phyloP scores from a whole-genome alignment of 2,888 invertebrate species.

The Lycia hirtaria region DNA sequence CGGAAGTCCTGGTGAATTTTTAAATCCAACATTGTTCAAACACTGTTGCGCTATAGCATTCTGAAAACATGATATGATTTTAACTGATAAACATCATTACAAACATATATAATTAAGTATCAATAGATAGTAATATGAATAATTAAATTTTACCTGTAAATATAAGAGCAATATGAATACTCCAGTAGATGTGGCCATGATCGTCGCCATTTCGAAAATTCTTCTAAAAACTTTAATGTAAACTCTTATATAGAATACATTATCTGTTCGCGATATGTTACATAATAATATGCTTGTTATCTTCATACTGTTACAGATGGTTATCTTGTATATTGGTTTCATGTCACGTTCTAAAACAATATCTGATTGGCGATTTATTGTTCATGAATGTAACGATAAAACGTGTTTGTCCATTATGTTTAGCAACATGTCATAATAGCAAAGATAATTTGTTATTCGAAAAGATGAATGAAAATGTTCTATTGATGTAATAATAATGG shows the following conservation, averaged over 20 bases:
- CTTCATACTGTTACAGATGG: constrained; percentile 42
- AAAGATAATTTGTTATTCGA: too few species aligned
- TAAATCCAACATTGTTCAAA: constrained; percentile 23
- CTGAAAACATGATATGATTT: constrained; percentile 19
- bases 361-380: constrained; percentile 45
- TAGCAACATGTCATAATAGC: too few species aligned
- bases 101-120: neutral
- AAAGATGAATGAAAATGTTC: too few species aligned
- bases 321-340: constrained; percentile 55
- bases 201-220: constrained; percentile 61
- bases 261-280: constrained; percentile 54
- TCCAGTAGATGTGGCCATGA: constrained; percentile 52
- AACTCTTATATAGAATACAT: constrained; percentile 62
- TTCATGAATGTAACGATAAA: constrained; percentile 21
- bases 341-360: constrained; percentile 51
- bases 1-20: constrained; percentile 13
- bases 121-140: neutral
- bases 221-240: constrained; percentile 48
- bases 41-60: constrained; percentile 29
- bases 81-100: neutral
- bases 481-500: too few species aligned
- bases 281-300: constrained; percentile 52
- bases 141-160: constrained; percentile 43
- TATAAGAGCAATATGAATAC: constrained; percentile 55
- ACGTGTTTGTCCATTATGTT: too few species aligned